A percentile compares a stretch with the other conserved stretches of the same genome.
phyloP scores from a whole-genome alignment of 2,888 invertebrate species.

The Uloborus plumipes region DNA sequence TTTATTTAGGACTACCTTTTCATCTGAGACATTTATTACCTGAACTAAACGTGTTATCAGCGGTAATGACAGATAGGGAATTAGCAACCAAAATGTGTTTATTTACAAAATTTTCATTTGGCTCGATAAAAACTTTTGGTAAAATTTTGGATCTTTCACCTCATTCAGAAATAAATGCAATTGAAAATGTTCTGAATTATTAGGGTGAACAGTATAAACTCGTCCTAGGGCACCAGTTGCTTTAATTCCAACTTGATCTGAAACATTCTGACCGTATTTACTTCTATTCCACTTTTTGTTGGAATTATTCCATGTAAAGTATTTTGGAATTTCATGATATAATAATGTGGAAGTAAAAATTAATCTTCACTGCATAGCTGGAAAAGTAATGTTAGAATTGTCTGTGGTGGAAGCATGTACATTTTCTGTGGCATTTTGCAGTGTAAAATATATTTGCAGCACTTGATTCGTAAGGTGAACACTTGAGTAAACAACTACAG shows the following conservation, averaged over 20 bases:
- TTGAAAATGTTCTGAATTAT: not conserved
- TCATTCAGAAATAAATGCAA: constrained; percentile 47
- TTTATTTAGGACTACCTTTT: too few species aligned
- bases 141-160: constrained; percentile 58
- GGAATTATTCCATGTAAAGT: constrained; percentile 2
- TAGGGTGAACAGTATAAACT: too few species aligned
- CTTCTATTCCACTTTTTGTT: constrained; percentile 3
- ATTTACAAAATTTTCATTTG: too few species aligned
- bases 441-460: constrained; percentile 1
- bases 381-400: constrained; percentile 1
- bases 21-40: too few species aligned
- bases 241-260: too few species aligned
- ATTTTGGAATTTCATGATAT: constrained; percentile 7
- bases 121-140: constrained; percentile 65
- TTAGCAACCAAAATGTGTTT: too few species aligned
- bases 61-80: too few species aligned
- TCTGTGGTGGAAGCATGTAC: not conserved
- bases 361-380: not conserved
- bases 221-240: not conserved
- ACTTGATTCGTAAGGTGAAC: too few species aligned
- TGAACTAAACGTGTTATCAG: too few species aligned
- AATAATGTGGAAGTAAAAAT: constrained; percentile 11
- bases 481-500: not conserved
- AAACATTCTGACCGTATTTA: not conserved
- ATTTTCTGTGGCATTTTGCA: not conserved